Base-by-base conservation (phyloP, 2,113 vertebrate genomes). In the Nyctibius bracteatus region DNA sequence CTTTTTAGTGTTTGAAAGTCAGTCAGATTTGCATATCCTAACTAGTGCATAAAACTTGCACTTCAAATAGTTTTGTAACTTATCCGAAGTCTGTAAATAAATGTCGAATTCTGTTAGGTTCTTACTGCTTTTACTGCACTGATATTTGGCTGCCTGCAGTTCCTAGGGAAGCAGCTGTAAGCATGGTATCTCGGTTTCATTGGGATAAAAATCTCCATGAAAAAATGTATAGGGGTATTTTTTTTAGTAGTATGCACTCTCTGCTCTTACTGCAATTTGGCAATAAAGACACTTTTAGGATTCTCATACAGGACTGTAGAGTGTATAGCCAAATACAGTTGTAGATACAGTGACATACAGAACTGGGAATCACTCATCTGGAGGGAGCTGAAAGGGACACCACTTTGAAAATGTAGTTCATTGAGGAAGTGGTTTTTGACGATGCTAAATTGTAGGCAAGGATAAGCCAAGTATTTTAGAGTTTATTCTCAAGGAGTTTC, bases 11-110 rank as follows among this genome's bases (percentile, higher is more conserved):
- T 78, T 81, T 33, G 70, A 51, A 73, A 23, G 16, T 22, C n/a
- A 49, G 31, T 54, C 37, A 67, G 25, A 73, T 37, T 54, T 79
- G 30, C 3, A 1, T 68, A 33, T 82, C 39, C 79, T 55, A 57
- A 62, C 37, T 51, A 28, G 25, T 0, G 2, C 23, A 6, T 58
- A 51, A 58, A 66, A 33, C 27, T 46, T 41, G 12, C 0, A 2
- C 57, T 63, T 74, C 31, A 54, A 6, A 52, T n/a, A 25, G 37
- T 72, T 90, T 68, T 81, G 54, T 51, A 67, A 41, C 19, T 62
- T 13, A 39, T 72, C 61, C n/a, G 22, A 90, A 51, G 43, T 62
- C 61, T 46, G 49, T 44, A 78, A 86, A 46, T 14, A 54, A 46
- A 54, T 39, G 41, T n/a, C 0, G 1, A 25, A 14, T 68, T 78